A percentile compares a stretch with the other conserved stretches of the same genome.
These are phyloP conservation scores for Burhinus bistriatus DNA, from an alignment of 2,113 vertebrate genomes.

Conservation along the genomic window DNA sequence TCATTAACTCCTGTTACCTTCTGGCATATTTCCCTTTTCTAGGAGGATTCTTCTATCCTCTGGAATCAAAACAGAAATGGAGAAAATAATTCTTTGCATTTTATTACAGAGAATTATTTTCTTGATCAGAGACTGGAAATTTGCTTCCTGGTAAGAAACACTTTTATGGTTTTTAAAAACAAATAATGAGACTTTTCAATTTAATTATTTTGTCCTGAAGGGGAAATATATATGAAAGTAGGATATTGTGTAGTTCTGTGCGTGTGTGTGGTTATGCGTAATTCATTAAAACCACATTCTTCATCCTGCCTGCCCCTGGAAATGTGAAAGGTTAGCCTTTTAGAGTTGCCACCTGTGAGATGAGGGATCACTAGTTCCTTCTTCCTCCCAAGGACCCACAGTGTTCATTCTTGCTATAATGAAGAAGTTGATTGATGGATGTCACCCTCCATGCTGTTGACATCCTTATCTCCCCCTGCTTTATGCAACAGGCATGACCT, in stretches of 20 bases:
- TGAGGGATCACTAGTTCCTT: constrained; percentile 29
- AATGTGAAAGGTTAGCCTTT: constrained; percentile 67
- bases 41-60: not conserved
- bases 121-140: not conserved
- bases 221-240: not conserved
- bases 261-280: not conserved
- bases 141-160: not conserved
- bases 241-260: not conserved
- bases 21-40: not conserved
- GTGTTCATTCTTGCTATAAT: constrained; percentile 69
- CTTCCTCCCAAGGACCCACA: constrained; percentile 29
- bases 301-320: constrained; percentile 39
- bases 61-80: not conserved
- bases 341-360: constrained; percentile 63
- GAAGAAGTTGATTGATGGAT: constrained; percentile 76
- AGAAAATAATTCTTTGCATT: not conserved
- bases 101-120: constrained; percentile 22
- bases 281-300: constrained; percentile 50
- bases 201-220: not conserved
- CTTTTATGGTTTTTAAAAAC: not conserved
- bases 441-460: constrained; percentile 54
- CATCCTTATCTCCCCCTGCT: constrained; percentile 68
- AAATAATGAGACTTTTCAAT: not conserved
- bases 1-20: not conserved
- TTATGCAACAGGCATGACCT: constrained; percentile 66